A percentile compares a stretch with the other conserved stretches of the same genome.
Evolutionary conservation across 1,140 invertebrate genomes (phyloP).

Genomic region (Solenopsis fugax): DNA sequence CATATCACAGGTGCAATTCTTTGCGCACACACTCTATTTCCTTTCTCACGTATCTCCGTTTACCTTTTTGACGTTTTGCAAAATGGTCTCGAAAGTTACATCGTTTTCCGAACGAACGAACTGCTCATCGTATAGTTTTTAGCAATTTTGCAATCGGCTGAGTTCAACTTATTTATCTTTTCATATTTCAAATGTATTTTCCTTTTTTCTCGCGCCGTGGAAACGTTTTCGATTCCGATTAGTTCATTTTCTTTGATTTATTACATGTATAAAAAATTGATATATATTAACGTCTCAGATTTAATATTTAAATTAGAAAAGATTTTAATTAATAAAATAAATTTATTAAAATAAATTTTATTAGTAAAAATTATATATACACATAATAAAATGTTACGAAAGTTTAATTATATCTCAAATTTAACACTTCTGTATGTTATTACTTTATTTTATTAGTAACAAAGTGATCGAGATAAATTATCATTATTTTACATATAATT

Average conservation of each 20-base stretch:
- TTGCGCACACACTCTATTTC: neutral
- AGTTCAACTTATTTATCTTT: conserved; percentile 5
- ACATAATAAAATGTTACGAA: neutral
- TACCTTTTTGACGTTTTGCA: conserved; percentile 14
- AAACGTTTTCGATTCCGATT: conserved; percentile 22
- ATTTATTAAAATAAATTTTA: too few species aligned
- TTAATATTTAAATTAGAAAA: neutral
- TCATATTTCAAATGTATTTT: conserved; percentile 12
- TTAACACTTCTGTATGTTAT: neutral
- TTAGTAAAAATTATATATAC: neutral
- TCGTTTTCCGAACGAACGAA: conserved; percentile 2
- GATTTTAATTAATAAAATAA: neutral
- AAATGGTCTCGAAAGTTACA: conserved; percentile 11
- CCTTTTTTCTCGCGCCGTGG: neutral
- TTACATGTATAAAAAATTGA: neutral
- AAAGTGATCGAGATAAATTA: neutral
- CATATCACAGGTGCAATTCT: neutral
- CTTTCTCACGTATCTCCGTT: neutral
- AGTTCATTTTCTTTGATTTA: neutral
- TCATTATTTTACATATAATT: neutral
- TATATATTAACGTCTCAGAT: neutral
- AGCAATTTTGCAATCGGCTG: conserved; percentile 9
- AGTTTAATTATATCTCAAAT: neutral
- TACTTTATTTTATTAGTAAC: neutral
- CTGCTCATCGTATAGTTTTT: conserved; percentile 25